Conservation (phyloP, 35 echinoderm and acorn worm species). For the Diadema setosum region DNA sequence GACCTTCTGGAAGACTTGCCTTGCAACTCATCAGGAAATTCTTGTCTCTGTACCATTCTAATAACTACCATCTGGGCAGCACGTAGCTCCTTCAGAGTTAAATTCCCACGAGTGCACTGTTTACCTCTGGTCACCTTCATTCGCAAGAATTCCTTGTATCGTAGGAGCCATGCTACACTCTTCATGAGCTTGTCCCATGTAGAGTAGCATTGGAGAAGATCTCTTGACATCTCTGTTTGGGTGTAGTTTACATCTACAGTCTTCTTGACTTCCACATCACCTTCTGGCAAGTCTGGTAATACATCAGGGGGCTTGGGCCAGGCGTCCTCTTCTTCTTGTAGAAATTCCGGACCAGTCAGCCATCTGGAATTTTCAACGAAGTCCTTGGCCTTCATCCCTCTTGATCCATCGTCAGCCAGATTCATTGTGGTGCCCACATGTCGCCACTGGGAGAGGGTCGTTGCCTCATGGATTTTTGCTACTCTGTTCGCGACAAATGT, state of each 20-base stretch:
- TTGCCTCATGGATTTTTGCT: not conserved
- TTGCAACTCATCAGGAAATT: not conserved
- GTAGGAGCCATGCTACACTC: slow-evolving; percentile 10
- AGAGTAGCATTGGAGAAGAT: not conserved
- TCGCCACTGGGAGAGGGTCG: not conserved
- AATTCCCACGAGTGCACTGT: no score
- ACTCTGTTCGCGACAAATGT: slow-evolving; percentile 44
- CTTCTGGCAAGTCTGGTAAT: no score
- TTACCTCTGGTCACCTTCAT: no score
- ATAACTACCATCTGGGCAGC: not conserved
- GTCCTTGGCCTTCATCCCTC: no score
- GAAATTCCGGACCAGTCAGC: not conserved
- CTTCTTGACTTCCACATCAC: not conserved
- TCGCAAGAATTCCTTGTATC: not conserved
- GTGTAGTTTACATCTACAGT: no score
- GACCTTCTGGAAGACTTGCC: not conserved
- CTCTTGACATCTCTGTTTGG: no score
- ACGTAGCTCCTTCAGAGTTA: not conserved
- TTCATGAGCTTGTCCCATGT: not conserved
- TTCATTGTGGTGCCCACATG: no score
- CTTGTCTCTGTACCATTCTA: slow-evolving; percentile 5
- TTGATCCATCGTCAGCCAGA: not conserved
- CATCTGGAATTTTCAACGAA: no score
- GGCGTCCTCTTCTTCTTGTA: no score
- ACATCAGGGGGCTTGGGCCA: no score